A percentile compares a stretch with the other conserved stretches of the same genome.
phyloP scores from a whole-genome alignment of 2,888 invertebrate genomes.

The Mythimna lalbum region DNA sequence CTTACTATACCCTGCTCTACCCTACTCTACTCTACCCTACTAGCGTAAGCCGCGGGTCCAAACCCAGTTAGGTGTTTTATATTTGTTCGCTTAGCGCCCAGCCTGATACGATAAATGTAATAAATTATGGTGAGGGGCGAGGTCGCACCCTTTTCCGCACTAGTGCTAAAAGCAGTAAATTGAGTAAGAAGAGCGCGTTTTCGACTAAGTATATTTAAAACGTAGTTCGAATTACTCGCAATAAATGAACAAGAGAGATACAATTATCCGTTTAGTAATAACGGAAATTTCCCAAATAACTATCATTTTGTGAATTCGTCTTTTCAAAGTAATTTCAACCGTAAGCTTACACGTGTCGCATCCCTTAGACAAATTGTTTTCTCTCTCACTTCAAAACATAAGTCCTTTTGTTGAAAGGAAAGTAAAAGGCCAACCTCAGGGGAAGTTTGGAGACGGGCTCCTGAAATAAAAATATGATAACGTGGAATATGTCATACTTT shows the following conservation, averaged over 20 bases:
- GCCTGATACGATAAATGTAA: too few species aligned
- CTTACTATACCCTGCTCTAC: too few species aligned
- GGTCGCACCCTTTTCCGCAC: too few species aligned
- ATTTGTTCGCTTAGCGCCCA: too few species aligned
- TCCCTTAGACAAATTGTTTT: constrained; percentile 33
- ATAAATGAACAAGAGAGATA: not conserved
- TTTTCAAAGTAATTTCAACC: constrained; percentile 1
- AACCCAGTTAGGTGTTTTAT: too few species aligned
- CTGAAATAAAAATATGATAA: constrained; percentile 20
- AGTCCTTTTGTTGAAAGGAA: constrained; percentile 32
- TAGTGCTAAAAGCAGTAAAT: too few species aligned
- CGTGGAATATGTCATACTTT: not conserved
- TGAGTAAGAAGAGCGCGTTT: too few species aligned
- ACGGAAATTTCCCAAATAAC: constrained; percentile 1
- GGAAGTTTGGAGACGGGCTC: constrained; percentile 29
- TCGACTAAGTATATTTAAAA: too few species aligned
- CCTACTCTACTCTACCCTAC: too few species aligned
- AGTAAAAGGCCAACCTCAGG: constrained; percentile 24
- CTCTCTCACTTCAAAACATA: constrained; percentile 20
- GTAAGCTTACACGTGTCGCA: constrained; percentile 20
- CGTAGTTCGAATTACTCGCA: too few species aligned
- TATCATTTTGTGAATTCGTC: not conserved
- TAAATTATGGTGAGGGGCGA: too few species aligned
- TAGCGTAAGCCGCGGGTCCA: too few species aligned
- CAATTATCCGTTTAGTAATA: not conserved